These are phyloP conservation scores for Ornithoptera priamus DNA, from an alignment of 2,888 invertebrate genomes.

Conservation along the genomic window DNA sequence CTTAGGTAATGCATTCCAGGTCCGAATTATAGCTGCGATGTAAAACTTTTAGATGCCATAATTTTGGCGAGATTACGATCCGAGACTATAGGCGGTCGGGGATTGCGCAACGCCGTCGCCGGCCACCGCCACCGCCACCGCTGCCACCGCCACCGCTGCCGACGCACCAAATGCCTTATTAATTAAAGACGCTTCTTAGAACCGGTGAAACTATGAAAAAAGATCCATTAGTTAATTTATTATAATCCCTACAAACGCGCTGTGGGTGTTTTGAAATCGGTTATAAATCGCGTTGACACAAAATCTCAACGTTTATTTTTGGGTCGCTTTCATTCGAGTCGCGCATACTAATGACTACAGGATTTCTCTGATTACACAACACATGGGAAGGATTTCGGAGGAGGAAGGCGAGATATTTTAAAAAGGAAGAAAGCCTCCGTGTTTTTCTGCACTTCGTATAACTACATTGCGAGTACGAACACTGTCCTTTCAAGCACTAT, in stretches of 20 bases:
- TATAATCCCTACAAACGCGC: constrained; percentile 17
- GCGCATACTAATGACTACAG: neutral
- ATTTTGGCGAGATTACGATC: constrained; percentile 68
- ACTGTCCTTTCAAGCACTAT: too few relatives aligned
- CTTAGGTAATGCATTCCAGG: constrained; percentile 66
- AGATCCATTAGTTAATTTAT: constrained; percentile 10
- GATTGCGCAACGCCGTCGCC: constrained; percentile 37
- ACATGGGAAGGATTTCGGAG: too few relatives aligned
- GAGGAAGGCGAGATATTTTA: too few relatives aligned
- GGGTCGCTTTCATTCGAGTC: neutral
- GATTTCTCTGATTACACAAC: neutral
- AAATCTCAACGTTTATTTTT: neutral
- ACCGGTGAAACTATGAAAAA: constrained; percentile 30
- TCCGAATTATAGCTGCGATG: constrained; percentile 57
- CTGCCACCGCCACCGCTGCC: constrained; percentile 14
- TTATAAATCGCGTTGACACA: neutral
- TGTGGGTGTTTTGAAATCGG: constrained; percentile 17
- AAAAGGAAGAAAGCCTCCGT: too few relatives aligned
- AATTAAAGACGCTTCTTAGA: constrained; percentile 51
- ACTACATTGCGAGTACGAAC: too few relatives aligned
- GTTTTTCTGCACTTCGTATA: too few relatives aligned
- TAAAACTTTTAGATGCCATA: constrained; percentile 66
- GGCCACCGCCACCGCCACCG: constrained; percentile 5
- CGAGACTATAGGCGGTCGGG: constrained; percentile 44
- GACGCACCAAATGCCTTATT: constrained; percentile 46